Evolutionary conservation across 2,113 vertebrate genomes (phyloP), one percentile per base, ranked within the genome.

Genomic region (Thamnophis sirtalis): DNA sequence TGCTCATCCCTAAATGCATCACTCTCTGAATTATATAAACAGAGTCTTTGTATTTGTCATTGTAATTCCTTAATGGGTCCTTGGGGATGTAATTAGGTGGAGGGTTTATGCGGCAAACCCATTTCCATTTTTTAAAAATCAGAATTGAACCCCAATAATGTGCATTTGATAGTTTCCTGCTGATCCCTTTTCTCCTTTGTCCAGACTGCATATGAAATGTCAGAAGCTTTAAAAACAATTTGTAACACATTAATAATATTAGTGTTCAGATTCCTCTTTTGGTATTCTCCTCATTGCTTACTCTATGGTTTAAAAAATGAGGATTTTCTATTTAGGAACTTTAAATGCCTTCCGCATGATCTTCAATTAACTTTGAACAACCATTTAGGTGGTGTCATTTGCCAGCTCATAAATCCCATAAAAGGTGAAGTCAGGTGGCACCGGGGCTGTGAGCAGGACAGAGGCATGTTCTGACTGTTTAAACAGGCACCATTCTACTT

Each of bases 381-480:
- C 49, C 84, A 87, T 87, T 87, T 53, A 91, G 55, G 85, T 38
- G 60, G 56, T 91, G 49, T 91, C 90, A 91, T 92, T 92, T 92
- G 91, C 91, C 91, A 88, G 86, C 60, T 92, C 91, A 92, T 88
- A 92, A 92, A 92, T 92, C 86, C 86, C 91, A 73, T 55, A 24
- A 51, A 48, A 88, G 24, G 91, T 22, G 21, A 53, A 38, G 53
- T 21, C 53, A 49, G 24, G 91, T 80, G 38, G 53, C 51, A 56
- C 38, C 26, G 19, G 55, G 53, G 55, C 85, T 22, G 6, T 53
- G 56, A 88, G 60, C 4, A 55, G 91, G 50, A 92, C 49, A 7
- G 60, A 88, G 22, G 33, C 43, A 54, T 73, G 33, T 26, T 11
- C 9, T 55, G 86, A 48, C 86, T 51, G n/a, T 92, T 91, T 88